Conservation (phyloP, 2,888 invertebrate species). For the Clunio marinus region DNA sequence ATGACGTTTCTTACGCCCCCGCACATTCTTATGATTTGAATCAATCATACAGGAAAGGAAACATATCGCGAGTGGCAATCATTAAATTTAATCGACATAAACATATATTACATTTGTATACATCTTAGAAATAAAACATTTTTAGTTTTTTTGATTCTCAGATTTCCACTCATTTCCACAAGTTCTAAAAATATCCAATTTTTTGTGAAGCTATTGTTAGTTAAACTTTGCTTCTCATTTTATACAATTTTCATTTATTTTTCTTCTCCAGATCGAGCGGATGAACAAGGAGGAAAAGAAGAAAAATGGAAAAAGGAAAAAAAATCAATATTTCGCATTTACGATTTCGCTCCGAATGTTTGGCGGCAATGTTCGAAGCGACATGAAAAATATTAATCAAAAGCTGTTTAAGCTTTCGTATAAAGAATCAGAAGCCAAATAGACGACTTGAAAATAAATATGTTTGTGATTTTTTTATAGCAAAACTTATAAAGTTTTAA, state of each 20-base stretch:
- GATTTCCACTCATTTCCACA: neutral
- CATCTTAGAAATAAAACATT: constrained; percentile 6
- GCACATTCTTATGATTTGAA: too few relatives aligned
- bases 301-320: neutral
- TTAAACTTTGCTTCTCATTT: neutral
- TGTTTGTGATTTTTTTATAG: too few relatives aligned
- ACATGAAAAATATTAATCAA: neutral
- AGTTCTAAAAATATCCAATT: neutral
- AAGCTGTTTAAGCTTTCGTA: neutral
- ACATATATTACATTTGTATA: too few relatives aligned
- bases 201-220: neutral
- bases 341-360: too few relatives aligned
- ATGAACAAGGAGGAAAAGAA: too few relatives aligned
- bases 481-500: too few relatives aligned
- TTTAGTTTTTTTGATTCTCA: neutral
- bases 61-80: neutral
- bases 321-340: neutral
- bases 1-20: too few relatives aligned
- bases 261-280: neutral
- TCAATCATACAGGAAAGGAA: neutral
- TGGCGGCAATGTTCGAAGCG: neutral
- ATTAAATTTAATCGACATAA: constrained; percentile 7
- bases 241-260: neutral
- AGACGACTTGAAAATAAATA: too few relatives aligned
- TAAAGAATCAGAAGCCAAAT: too few relatives aligned